Base-by-base conservation (phyloP, 2,113 vertebrate species). In the Equus przewalskii region DNA sequence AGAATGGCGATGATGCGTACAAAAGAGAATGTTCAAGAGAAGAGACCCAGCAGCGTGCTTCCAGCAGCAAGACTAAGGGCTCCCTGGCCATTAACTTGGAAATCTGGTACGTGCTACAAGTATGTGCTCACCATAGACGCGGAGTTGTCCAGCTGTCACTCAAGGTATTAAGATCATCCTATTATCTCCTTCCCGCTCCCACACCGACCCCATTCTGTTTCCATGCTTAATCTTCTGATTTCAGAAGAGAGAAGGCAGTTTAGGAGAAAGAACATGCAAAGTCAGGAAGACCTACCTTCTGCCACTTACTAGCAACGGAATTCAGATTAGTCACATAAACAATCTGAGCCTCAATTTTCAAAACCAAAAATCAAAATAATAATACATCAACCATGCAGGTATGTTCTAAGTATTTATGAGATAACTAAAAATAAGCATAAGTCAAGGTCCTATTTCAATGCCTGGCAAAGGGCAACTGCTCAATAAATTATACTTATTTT, bases 321-420 rank as follows among this genome's bases (percentile, higher is more conserved):
- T 70, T 91, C 89, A 69, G 49, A 91, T 33, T 58, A 58, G 26
- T 67, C 36, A 91, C 44, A 65, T 65, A 51, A 89, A 78, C 12
- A 91, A 81, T 24, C 1, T 88, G 3, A 58, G 26, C 9, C 44
- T 72, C 44, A 80, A 62, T 81, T 87, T 70, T 87, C 44, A 69
- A 79, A 93, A 79, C 73, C 30, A 79, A 93, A 86, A 91, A 44
- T 22, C 14, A 82, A 7, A 69, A n/a, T 44, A 72, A 92, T 28
- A 56, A 60, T 36, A 46, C 6, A 60, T 58, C 22, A 94, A 51
- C 22, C 62, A 86, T 7, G 1, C 7, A 49, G 54, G 9, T 11
- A 79, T 79, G 15, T 87, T 79, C 62, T 94, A 69, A 69, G 13
- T 69, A 86, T n/a, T 62, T 91, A 70, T n/a, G 56, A 89, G 56